Evolutionary conservation across 2,888 invertebrate species (phyloP), one percentile per base, ranked within the genome.

Genomic region (Phasia obesa): DNA sequence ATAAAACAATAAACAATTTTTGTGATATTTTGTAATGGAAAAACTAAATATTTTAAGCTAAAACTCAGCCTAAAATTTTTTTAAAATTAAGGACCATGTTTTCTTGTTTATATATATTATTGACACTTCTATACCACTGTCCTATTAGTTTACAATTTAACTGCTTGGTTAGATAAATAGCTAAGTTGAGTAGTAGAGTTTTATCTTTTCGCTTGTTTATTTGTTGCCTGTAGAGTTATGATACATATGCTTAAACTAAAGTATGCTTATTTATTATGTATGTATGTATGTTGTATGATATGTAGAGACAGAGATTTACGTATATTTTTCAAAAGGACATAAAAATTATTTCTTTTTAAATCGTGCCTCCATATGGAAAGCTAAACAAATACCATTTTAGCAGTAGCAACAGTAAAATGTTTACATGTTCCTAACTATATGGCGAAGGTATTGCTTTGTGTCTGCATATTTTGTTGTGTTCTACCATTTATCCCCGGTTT

Each of bases 381-480:
- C n/a, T 51, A 42, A 25, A 59, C 25, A 60, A 25, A 64, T 35
- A 27, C 17, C 11, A 49, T 17, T 13, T 13, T 51, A 69, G 21
- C 27, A 17, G 49, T 13, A 65, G 38, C 47, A 35, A 49, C 47
- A 31, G 55, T 35, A 55, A 31, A 44, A 21, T 27, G 21, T 15
- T 21, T 27, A 17, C 44, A 9, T 49, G 15, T 27, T 4, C 15
- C 2, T 35, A n/a, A n/a, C n/a, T n/a, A 19, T 25, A 23, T 38
- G 67, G 13, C 9, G 9, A 42, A 67, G 67, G 38, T 42, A 42
- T 25, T 15, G 19, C 51, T 81, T 81, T 75, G 75, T 70, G 75
- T 70, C 69, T 81, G 75, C 21, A 38, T 2, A 25, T 11, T 17
- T 42, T 15, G 19, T 19, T n/a, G n/a, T n/a, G n/a, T n/a, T n/a